Conservation (phyloP, 2,888 invertebrate species). For the Lomographa bimaculata region DNA sequence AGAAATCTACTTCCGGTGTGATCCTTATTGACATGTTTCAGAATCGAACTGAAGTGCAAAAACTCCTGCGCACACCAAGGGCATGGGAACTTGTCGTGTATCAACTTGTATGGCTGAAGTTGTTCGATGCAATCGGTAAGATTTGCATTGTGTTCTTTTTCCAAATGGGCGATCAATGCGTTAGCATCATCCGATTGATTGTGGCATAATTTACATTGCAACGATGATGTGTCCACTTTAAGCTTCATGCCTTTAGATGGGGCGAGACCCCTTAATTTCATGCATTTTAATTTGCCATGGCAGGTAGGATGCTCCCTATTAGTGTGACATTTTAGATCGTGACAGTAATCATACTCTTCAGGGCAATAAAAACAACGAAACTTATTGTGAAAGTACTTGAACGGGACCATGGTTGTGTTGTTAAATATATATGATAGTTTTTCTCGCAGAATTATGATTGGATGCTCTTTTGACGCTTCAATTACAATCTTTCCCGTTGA, state of each 20-base stretch:
- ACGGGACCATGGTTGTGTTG: conserved; percentile 66
- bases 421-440: conserved; percentile 61
- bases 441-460: conserved; percentile 51
- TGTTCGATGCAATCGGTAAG: conserved; percentile 8
- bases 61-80: conserved; percentile 18
- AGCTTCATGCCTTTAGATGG: conserved; percentile 53
- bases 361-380: conserved; percentile 72
- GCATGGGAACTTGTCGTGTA: conserved; percentile 25
- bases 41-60: conserved; percentile 14
- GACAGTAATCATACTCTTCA: conserved; percentile 58
- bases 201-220: conserved; percentile 31
- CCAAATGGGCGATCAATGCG: conserved; percentile 24
- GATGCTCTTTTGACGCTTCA: conserved; percentile 42
- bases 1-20: conserved; percentile 20
- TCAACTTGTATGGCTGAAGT: conserved; percentile 20
- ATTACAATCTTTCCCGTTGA: conserved; percentile 19
- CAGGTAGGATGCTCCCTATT: conserved; percentile 58
- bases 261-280: conserved; percentile 54
- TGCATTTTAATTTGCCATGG: conserved; percentile 54
- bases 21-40: conserved; percentile 18
- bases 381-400: conserved; percentile 62
- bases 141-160: conserved; percentile 29
- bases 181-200: conserved; percentile 15
- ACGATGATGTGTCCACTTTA: conserved; percentile 52
- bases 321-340: conserved; percentile 60